Conservation (phyloP, 2,888 invertebrate species). For the Dicyrtomina minuta region DNA sequence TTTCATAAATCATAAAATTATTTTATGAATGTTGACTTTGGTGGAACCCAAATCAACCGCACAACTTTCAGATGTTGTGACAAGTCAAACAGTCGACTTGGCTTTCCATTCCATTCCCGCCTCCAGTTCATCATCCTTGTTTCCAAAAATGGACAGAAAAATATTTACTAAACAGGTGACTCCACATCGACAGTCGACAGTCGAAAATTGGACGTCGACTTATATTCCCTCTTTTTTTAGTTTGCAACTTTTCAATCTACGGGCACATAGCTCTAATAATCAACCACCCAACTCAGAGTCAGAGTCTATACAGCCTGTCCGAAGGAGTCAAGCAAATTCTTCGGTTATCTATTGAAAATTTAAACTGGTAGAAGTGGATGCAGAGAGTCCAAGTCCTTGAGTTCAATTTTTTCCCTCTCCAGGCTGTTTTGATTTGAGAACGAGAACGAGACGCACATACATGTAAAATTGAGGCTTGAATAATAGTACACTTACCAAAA, state of each 20-base stretch:
- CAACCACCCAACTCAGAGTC: too few species aligned
- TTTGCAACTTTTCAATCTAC: too few species aligned
- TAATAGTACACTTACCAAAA: conserved; percentile 1
- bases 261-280: too few species aligned
- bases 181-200: neutral
- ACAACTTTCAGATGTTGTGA: neutral
- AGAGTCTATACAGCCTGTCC: too few species aligned
- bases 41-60: conserved; percentile 9
- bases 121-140: neutral
- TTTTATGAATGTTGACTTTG: conserved; percentile 24
- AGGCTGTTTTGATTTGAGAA: conserved; percentile 11
- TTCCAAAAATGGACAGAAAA: neutral
- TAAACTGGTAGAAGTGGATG: too few species aligned
- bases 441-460: neutral
- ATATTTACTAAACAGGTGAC: neutral
- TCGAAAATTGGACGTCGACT: neutral
- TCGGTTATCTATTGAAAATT: too few species aligned
- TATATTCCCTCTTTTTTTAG: neutral
- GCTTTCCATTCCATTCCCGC: neutral
- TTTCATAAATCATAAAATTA: conserved; percentile 11
- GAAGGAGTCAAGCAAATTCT: too few species aligned
- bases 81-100: conserved; percentile 18
- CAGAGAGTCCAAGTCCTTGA: neutral
- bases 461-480: neutral
- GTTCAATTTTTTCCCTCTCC: neutral